Conservation (phyloP, 2,797 vertebrate species). For the Poecile montanus region DNA sequence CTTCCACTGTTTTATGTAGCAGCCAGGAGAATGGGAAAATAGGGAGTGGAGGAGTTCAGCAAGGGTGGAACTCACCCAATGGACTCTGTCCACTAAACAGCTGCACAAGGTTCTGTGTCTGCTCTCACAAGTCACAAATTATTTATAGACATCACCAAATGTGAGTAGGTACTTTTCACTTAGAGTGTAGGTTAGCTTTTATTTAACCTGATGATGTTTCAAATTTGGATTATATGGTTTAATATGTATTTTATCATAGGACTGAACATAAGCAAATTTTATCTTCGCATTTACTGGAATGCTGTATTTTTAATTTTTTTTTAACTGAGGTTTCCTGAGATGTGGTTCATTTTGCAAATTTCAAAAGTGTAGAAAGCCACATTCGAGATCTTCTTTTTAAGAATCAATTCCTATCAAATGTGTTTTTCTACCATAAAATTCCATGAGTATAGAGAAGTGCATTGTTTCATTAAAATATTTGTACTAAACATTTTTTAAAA, state of each 20-base stretch:
- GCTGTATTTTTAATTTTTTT: neutral
- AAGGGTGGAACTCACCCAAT: neutral
- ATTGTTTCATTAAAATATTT: conserved; percentile 37
- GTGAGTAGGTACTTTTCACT: neutral
- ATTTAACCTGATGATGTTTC: neutral
- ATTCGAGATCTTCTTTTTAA: conserved; percentile 56
- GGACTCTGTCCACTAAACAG: neutral
- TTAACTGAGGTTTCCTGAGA: conserved; percentile 68
- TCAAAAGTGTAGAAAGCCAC: conserved; percentile 44
- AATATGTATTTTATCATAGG: neutral
- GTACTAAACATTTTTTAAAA: conserved; percentile 1
- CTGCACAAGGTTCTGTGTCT: neutral
- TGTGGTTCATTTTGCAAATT: conserved; percentile 67
- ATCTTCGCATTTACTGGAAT: conserved; percentile 32
- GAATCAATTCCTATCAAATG: conserved; percentile 29
- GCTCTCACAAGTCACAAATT: neutral
- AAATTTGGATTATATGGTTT: neutral
- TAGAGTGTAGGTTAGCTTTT: neutral
- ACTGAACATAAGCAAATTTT: conserved; percentile 12
- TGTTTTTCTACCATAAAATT: conserved; percentile 31
- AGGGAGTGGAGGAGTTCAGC: neutral
- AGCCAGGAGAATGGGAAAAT: neutral
- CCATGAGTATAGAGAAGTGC: neutral
- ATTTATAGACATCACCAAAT: neutral
- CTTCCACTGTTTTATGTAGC: neutral